Evolutionary conservation across 2,888 invertebrate species (phyloP).

Genomic region (Aporophyla lueneburgensis): DNA sequence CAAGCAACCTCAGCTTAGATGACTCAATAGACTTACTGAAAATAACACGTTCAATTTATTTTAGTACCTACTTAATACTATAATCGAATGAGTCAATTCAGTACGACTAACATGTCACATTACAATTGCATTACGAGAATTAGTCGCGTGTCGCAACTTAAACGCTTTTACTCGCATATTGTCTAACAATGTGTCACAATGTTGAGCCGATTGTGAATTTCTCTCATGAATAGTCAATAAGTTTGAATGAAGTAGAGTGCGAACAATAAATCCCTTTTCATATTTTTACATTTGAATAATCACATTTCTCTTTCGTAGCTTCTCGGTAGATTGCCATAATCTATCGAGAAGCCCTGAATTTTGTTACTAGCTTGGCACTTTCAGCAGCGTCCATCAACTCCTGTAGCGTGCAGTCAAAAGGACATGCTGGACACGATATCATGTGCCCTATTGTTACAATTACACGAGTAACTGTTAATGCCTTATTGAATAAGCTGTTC

Average conservation of each 20-base stretch:
- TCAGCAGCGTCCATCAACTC: no score
- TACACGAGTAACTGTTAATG: background rate
- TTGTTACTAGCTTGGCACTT: no score
- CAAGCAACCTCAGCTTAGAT: background rate
- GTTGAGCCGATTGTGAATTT: constrained; percentile 59
- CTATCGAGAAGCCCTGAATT: no score
- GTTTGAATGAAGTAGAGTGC: constrained; percentile 38
- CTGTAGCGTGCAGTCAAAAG: no score
- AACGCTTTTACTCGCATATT: constrained; percentile 60
- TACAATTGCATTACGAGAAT: constrained; percentile 45
- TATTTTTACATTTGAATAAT: constrained; percentile 20
- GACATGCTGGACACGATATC: no score
- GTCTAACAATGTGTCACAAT: constrained; percentile 61
- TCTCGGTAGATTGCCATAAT: no score
- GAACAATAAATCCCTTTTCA: constrained; percentile 42
- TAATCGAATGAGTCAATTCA: constrained; percentile 15
- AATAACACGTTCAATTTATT: constrained; percentile 27
- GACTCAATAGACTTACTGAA: background rate
- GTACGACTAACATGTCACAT: constrained; percentile 33
- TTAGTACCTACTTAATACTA: background rate
- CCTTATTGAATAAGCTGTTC: constrained; percentile 15
- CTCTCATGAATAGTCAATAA: constrained; percentile 66
- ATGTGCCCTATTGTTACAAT: no score
- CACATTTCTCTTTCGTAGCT: no score
- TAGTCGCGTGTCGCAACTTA: constrained; percentile 52